Evolutionary conservation across 1,140 invertebrate species (phyloP), one percentile per base, ranked within the genome.

Genomic region (Cyclargus thomasi): DNA sequence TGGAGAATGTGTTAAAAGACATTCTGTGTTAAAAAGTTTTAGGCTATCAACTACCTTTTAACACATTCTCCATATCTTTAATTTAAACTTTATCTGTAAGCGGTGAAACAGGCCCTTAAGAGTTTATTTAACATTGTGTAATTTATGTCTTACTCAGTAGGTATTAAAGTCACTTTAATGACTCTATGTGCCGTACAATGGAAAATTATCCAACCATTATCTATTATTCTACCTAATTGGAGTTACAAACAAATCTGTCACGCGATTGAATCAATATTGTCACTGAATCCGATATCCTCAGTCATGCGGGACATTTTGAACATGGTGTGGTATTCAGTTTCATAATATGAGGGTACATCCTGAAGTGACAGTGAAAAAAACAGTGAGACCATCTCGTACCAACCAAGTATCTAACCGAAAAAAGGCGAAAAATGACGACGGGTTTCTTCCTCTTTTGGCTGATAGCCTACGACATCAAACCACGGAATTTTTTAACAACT

Each of bases 401-500:
- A 72, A 67, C 63, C 70, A 67, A 69, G 53, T 75, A 64, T 59
- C 59, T 23, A 70, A 75, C 23, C 64, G 57, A 65, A 20, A 14
- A 65, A 67, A 36, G 53, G 62, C 2, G 67, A 67, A 78, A 6
- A 21, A 63, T 47, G 64, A 77, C 17, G 75, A 75, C 62, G 80
- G 79, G 10, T 64, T 78, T 14, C 18, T 86, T n/a, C 79, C 84
- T 10, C 80, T 93, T 35, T 81, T 93, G 63, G 90, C 90, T 0
- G 91, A 92, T 0, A 94, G 94, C 74, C 91, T 93, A 72, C 90
- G 91, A 53, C 92, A 94, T 75, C 94, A 95, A 79, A 93, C 92
- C 0, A 93, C 92, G 68, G 92, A 94, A 69, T 95, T 94, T 77
- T 95, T 95, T 73, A 92, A 94, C 65, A 93, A 95, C 72, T 94